Conservation (phyloP, 2,888 invertebrate genomes). For the Uropetala carovei region DNA sequence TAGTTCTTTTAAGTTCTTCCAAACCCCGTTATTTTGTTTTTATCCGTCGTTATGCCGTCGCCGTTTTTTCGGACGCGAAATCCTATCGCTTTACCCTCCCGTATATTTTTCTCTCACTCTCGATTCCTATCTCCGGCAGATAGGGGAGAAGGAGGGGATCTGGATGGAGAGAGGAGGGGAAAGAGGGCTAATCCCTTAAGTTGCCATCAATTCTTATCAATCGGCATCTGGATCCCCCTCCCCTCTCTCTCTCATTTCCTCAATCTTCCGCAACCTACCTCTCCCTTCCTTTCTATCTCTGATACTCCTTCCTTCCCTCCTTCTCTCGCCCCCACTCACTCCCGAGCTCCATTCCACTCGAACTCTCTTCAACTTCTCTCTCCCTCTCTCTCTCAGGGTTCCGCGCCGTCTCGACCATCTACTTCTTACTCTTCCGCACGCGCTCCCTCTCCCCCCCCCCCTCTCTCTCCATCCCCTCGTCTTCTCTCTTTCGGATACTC, state of each 20-base stretch:
- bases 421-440: too few species aligned
- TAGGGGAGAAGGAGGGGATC: not conserved
- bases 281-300: not conserved
- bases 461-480: too few species aligned
- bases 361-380: too few species aligned
- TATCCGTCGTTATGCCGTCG: not conserved
- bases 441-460: too few species aligned
- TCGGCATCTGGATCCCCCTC: not conserved
- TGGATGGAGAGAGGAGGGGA: not conserved
- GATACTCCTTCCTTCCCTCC: not conserved
- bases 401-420: too few species aligned
- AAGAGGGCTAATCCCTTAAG: not conserved
- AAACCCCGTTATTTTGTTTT: not conserved
- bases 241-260: not conserved
- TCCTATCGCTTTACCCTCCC: conserved; percentile 7
- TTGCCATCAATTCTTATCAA: conserved; percentile 22
- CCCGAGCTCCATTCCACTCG: not conserved
- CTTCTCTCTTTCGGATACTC: too few species aligned
- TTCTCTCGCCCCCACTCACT: not conserved
- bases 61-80: not conserved
- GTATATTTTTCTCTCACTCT: not conserved
- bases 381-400: too few species aligned
- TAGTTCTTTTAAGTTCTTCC: not conserved
- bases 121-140: too few species aligned
- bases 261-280: not conserved